Conservation (phyloP, 2,113 vertebrate species). For the Mungos mungo region DNA sequence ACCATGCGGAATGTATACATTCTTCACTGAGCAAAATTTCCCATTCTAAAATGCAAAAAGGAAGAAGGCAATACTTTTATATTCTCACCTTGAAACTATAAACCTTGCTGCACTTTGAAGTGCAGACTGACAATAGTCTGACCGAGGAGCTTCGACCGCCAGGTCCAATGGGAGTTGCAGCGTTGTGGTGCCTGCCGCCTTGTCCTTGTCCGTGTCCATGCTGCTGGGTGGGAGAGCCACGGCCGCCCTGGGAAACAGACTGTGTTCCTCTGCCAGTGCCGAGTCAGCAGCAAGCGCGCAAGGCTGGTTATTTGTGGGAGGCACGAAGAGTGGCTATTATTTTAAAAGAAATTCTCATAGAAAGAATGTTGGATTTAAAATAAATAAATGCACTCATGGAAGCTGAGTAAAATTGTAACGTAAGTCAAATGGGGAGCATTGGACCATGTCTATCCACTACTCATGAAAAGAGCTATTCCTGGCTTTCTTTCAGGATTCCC, state of each 20-base stretch:
- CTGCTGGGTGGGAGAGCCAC: not conserved
- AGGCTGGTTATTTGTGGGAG: slow-evolving; percentile 75
- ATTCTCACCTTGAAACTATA: not conserved
- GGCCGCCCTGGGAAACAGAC: slow-evolving; percentile 58
- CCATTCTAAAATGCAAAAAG: not conserved
- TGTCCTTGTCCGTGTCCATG: not conserved
- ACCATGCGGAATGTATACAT: not conserved
- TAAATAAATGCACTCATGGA: slow-evolving; percentile 63
- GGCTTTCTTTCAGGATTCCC: not conserved
- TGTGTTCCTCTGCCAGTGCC: slow-evolving; percentile 25
- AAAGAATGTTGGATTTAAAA: slow-evolving; percentile 70
- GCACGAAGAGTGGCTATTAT: slow-evolving; percentile 72
- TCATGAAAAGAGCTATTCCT: not conserved
- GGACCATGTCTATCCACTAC: not conserved
- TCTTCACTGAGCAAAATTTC: not conserved
- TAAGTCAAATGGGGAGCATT: not conserved
- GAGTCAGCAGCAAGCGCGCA: slow-evolving; percentile 67
- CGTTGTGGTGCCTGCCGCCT: not conserved
- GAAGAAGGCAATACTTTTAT: not conserved
- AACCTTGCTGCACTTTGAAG: not conserved
- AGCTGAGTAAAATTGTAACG: slow-evolving; percentile 16
- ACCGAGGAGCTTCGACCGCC: not conserved
- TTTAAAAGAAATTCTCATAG: slow-evolving; percentile 77
- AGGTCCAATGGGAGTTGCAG: not conserved
- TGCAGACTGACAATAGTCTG: not conserved